Base-by-base conservation (phyloP, 2,888 invertebrate species). In the Xiphydria camelus region DNA sequence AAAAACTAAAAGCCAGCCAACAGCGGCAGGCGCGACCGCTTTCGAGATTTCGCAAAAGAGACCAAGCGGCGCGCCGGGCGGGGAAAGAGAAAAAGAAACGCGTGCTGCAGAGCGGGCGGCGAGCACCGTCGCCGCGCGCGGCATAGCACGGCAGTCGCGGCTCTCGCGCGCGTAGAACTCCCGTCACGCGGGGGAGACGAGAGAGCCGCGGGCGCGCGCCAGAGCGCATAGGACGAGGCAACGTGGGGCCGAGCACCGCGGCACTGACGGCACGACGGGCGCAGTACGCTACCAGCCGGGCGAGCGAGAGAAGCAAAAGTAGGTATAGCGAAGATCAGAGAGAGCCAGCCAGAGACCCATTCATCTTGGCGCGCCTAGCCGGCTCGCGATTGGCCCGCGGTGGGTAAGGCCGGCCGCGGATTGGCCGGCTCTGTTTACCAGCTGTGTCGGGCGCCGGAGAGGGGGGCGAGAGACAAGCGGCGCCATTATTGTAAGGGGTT, bases 401-500 rank as follows among this genome's bases (percentile, higher is more conserved):
- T 57, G 64, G 62, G 65, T 68, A 64, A 70, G 73, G 67, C 67
- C 60, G 63, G 45, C 47, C 52, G 51, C 48, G 55, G 68, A 73
- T 72, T 73, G 72, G 70, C 64, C 64, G 64, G 57, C 66, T 68
- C 65, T 74, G 74, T 73, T 76, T 75, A 71, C 73, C 80, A 78
- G 79, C 77, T 75, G 18, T 53, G 49, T 48, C 42, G 45, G 47
- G 48, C 17, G 39, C 34, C 32, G 47, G 76, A 75, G 78, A 53
- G 77, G 78, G 78, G 77, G 79, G 67, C 60, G 78, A 81, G 75
- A 81, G 73, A 73, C 73, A 68, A 68, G 73, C 70, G 75, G 75
- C 76, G 75, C 77, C 76, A 77, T 77, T 77, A 77, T 75, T 77
- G 76, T 76, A 77, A 76, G 77, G 76, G 76, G 77, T 77, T 77